Percentiles rank a stretch among this genome's conserved stretches.
These are phyloP conservation scores for Macrophya annulata DNA, from an alignment of 2,888 invertebrate species.

Conservation along the genomic window DNA sequence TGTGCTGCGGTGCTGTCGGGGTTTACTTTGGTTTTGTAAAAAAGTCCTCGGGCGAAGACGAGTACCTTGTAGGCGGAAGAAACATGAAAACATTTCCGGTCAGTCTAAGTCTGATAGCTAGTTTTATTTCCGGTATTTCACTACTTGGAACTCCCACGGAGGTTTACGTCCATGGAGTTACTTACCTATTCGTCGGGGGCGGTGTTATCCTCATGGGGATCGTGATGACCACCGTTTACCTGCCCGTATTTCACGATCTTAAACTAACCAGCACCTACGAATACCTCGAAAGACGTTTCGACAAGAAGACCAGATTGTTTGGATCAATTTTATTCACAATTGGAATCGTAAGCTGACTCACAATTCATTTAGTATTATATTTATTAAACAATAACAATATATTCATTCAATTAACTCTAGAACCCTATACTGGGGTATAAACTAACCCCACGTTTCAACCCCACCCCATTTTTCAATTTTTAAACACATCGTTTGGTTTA, in stretches of 20 bases:
- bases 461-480: too few species aligned
- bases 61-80: constrained; percentile 90
- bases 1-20: constrained; percentile 89
- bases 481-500: too few species aligned
- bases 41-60: constrained; percentile 85
- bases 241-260: constrained; percentile 89
- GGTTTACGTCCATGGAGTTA: constrained; percentile 90
- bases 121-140: constrained; percentile 90
- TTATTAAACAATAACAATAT: too few species aligned
- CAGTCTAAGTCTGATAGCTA: constrained; percentile 92
- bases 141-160: constrained; percentile 90
- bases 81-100: constrained; percentile 92
- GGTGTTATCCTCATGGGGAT: constrained; percentile 86
- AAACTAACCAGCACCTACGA: constrained; percentile 91
- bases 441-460: too few species aligned
- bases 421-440: too few species aligned
- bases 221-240: constrained; percentile 85
- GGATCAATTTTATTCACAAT: constrained; percentile 87
- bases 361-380: neutral
- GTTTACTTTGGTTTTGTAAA: constrained; percentile 91
- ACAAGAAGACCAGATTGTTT: constrained; percentile 85
- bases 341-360: constrained; percentile 83
- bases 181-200: constrained; percentile 85
- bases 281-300: constrained; percentile 88
- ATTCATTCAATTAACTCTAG: too few species aligned